A percentile compares a stretch with the other conserved stretches of the same genome.
These are phyloP conservation scores for Matsumurasca onukii DNA, from an alignment of 1,140 invertebrate species.

Conservation along the genomic window DNA sequence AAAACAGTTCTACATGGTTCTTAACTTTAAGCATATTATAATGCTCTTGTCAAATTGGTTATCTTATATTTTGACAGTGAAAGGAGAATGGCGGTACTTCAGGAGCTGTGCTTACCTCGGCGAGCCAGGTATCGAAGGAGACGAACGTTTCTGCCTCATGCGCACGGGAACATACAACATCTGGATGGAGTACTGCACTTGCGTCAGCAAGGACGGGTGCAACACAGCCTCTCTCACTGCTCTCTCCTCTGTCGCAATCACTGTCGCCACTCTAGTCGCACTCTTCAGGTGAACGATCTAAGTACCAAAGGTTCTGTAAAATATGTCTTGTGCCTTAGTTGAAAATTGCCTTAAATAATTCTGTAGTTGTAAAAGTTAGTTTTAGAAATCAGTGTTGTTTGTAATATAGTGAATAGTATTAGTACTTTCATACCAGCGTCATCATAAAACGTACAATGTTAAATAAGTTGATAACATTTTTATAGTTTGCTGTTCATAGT, in stretches of 20 bases:
- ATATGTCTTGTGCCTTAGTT: no score
- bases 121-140: slow-evolving; percentile 84
- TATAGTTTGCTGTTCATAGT: no score
- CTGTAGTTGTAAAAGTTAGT: no score
- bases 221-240: slow-evolving; percentile 54
- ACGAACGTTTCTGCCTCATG: slow-evolving; percentile 89
- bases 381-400: no score
- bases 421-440: no score
- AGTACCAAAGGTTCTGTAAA: no score
- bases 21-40: not conserved
- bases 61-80: no score
- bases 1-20: not conserved
- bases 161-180: slow-evolving; percentile 90
- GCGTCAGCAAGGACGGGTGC: slow-evolving; percentile 90
- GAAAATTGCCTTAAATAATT: no score
- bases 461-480: no score
- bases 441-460: no score
- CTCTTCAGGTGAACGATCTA: not conserved
- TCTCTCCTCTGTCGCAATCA: not conserved
- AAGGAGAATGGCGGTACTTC: slow-evolving; percentile 89
- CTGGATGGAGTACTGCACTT: slow-evolving; percentile 92
- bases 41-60: not conserved
- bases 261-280: not conserved
- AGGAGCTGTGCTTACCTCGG: slow-evolving; percentile 87
- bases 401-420: no score